A percentile compares a stretch with the other conserved stretches of the same genome.
Evolutionary conservation across 2,888 invertebrate species (phyloP).

Genomic region (Zaprionus bogoriensis): DNA sequence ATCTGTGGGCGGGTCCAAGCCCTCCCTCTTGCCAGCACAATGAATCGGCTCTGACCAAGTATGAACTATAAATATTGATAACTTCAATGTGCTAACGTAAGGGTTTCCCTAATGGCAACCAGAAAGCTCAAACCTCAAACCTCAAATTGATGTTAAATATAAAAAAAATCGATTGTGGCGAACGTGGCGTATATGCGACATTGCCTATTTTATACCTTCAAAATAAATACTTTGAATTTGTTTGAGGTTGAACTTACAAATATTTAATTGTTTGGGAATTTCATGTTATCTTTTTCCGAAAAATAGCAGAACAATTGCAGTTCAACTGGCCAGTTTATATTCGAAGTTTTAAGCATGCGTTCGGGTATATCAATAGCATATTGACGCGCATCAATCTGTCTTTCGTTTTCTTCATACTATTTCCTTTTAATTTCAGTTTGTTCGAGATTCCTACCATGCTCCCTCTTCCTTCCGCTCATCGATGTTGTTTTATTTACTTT

Average conservation of each 20-base stretch:
- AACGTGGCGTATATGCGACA: too few species aligned
- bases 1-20: slow-evolving; percentile 27
- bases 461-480: neutral
- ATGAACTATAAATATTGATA: neutral
- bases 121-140: too few species aligned
- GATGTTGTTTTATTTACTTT: neutral
- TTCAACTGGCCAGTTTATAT: neutral
- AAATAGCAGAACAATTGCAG: neutral
- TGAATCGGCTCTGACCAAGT: neutral
- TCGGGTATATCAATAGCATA: neutral
- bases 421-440: neutral
- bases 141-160: too few species aligned
- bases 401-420: neutral
- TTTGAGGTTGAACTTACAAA: too few species aligned
- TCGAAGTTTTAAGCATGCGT: neutral
- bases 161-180: too few species aligned
- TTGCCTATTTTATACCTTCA: too few species aligned
- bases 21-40: neutral
- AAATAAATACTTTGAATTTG: too few species aligned
- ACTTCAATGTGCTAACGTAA: neutral
- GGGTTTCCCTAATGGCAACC: neutral
- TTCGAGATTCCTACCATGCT: neutral
- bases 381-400: neutral
- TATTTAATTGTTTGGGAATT: too few species aligned
- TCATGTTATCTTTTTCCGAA: too few species aligned